Evolutionary conservation across 2,113 vertebrate species (phyloP).

Genomic region (Pseudolaguvia tuberculata): DNA sequence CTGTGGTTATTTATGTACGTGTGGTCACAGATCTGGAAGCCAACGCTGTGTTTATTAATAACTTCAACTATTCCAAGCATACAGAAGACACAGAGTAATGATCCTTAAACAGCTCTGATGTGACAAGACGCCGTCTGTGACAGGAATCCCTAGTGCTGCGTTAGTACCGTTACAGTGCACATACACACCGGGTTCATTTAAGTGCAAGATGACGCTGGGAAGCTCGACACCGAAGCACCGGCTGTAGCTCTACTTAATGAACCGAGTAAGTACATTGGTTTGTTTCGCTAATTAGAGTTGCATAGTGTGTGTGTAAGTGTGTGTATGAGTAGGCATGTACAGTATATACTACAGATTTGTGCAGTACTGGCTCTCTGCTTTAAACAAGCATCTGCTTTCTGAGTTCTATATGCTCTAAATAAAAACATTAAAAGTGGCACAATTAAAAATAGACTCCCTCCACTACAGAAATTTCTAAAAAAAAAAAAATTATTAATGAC

Average conservation of each 20-base stretch:
- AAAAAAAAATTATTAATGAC: slow-evolving; percentile 29
- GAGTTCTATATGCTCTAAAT: slow-evolving; percentile 51
- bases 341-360: slow-evolving; percentile 9
- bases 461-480: slow-evolving; percentile 40
- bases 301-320: neutral
- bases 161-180: neutral
- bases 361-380: slow-evolving; percentile 11
- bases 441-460: slow-evolving; percentile 56
- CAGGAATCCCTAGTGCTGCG: neutral
- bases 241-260: neutral
- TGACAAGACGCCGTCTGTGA: neutral
- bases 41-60: neutral
- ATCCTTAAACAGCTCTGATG: slow-evolving; percentile 10
- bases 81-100: neutral
- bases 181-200: neutral
- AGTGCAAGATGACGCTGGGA: neutral
- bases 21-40: neutral
- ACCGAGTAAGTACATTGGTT: neutral
- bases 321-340: neutral
- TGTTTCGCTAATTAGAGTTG: slow-evolving; percentile 1
- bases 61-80: neutral
- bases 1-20: neutral
- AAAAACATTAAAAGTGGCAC: slow-evolving; percentile 55
- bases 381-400: slow-evolving; percentile 53
- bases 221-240: neutral